phyloP scores from a whole-genome alignment of 2,113 vertebrate species.

The Excalfactoria chinensis region DNA sequence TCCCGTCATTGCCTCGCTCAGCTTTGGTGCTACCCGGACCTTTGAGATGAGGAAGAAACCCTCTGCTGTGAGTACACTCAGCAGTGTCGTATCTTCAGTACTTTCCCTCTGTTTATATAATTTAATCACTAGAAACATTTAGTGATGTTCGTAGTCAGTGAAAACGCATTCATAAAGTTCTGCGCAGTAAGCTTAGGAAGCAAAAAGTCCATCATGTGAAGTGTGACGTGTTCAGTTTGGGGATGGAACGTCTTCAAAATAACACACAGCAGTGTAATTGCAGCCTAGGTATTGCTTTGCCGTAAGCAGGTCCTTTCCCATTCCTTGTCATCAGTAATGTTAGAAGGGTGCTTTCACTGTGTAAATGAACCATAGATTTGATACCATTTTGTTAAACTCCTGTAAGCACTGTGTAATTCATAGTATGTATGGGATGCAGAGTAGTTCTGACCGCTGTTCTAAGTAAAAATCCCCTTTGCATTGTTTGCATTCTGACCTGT shows the following conservation, averaged over 20 bases:
- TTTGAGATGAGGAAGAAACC: slow-evolving; percentile 95
- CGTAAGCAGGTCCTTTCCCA: neutral
- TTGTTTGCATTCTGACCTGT: neutral
- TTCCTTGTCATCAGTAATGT: neutral
- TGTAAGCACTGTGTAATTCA: accelerated
- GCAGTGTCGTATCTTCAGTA: neutral
- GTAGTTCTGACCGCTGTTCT: neutral
- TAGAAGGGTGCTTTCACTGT: neutral
- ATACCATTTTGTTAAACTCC: neutral
- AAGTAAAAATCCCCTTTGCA: neutral
- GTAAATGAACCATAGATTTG: neutral
- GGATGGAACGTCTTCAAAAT: too few species aligned
- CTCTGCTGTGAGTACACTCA: slow-evolving; percentile 80
- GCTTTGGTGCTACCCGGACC: slow-evolving; percentile 89
- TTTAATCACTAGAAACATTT: neutral
- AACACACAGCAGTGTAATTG: neutral
- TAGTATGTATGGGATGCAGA: neutral
- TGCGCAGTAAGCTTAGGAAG: neutral
- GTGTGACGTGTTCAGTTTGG: neutral
- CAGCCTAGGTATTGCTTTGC: neutral
- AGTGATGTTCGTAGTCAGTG: neutral
- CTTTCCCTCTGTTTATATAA: neutral
- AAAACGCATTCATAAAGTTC: neutral
- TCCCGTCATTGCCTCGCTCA: slow-evolving; percentile 91
- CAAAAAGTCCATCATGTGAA: accelerated